Evolutionary conservation across 1,140 invertebrate species (phyloP), one percentile per base, ranked within the genome.

Genomic region (Nephila pilipes): DNA sequence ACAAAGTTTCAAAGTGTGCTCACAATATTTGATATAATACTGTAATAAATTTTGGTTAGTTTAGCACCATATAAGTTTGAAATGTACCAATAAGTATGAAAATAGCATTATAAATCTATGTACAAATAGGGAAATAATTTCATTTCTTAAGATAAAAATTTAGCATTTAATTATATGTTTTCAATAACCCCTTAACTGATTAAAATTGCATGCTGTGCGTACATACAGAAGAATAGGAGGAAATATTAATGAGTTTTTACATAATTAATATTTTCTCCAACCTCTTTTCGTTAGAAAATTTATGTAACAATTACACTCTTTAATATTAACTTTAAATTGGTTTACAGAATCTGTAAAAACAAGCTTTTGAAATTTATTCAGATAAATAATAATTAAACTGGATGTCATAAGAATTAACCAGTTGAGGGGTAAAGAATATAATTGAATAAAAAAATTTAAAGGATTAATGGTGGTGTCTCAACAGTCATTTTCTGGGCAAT

Each of bases 61-160:
- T 75, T 75, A 75, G 69, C 69, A 75, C 69, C 69, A 75, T n/a
- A n/a, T 75, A 18, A 32, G 69, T 75, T 32, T 32, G 58, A 32
- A 75, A 75, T 32, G 29, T 75, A 75, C 69, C 69, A 75, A 75
- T 75, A 16, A 75, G 29, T 75, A 75, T 36, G 69, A 75, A 65
- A 65, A 75, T 75, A 75, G 29, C 69, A 75, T 25, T 75, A 75
- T 12, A 75, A 75, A 75, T 75, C 69, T 75, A 75, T 75, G 32
- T 75, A 75, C 69, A 32, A 32, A 18, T 20, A 75, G 29, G 20
- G 18, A 75, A 36, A 75, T 18, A 75, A 75, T 16, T 75, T 75
- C 29, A 75, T 20, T 2, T 32, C 29, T 25, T 25, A 2, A 75
- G 69, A 75, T 75, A 36, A 75, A 36, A 75, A 75, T 65, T 10